Evolutionary conservation across 2,888 invertebrate genomes (phyloP), one percentile per base, ranked within the genome.

Genomic region (Microdon myrmicae): DNA sequence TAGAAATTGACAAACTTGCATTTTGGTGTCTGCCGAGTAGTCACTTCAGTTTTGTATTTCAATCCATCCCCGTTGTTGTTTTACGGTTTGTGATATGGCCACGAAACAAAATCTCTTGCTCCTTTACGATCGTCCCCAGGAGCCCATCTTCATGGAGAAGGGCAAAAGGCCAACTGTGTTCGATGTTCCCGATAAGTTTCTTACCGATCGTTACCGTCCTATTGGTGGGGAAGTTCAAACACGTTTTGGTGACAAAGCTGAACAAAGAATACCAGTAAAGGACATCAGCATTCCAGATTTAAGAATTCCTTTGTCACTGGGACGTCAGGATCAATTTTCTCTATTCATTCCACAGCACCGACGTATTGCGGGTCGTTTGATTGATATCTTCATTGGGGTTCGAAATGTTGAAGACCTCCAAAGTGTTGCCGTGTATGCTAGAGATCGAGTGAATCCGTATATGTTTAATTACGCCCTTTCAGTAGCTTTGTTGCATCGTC

Each of bases 381-480:
- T 87, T 37, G 84, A 86, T 53, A 81, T 87, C 23, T 85, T 89
- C 51, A n/a, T 39, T 4, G 89, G 84, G 13, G 86, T 89, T 84
- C 81, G 86, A 25, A 84, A 84, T 25, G 75, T 86, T n/a, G 87
- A 88, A 0, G 89, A 90, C 67, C 82, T 90, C 58, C 77, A 85
- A 68, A 17, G 82, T 87, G 8, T 87, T 14, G 84, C 88, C 38
- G 85, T 85, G 8, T 90, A 82, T 71, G 83, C 86, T 34, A 83
- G 90, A 32, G 87, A 87, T 59, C 83, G 87, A 31, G 77, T 90
- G 8, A 92, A 92, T 76, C 86, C 90, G 0, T 87, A 87, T 68
- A 76, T 92, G 68, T 92, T 89, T 79, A 87, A 89, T 74, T 91
- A 90, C 73, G 86, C 87, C 31, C 83, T 86, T 17, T 88, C 90